phyloP scores from a whole-genome alignment of 2,888 invertebrate species.

The Fabriciana adippe region DNA sequence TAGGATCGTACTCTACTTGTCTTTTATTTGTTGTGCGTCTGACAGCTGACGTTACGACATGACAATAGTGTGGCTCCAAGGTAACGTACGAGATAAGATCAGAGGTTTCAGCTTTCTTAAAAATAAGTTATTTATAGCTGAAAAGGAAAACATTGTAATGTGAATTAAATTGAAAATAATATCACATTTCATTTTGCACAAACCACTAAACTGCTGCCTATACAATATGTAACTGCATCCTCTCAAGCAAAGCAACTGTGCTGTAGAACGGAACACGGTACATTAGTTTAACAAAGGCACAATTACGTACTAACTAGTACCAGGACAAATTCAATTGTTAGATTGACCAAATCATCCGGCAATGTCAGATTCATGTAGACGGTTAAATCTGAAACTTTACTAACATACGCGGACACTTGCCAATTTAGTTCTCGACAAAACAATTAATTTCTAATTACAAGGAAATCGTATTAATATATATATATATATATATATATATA shows the following conservation, averaged over 20 bases:
- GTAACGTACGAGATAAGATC: slow-evolving; percentile 35
- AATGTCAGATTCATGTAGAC: slow-evolving; percentile 39
- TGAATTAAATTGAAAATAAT: slow-evolving; percentile 8
- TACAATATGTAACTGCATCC: not conserved
- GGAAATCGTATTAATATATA: no score
- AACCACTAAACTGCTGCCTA: not conserved
- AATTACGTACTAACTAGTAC: slow-evolving; percentile 22
- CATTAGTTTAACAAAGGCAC: slow-evolving; percentile 18
- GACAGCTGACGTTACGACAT: slow-evolving; percentile 35
- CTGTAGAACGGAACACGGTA: not conserved
- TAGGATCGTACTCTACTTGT: slow-evolving; percentile 24
- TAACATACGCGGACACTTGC: slow-evolving; percentile 33
- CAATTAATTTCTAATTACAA: slow-evolving; percentile 28
- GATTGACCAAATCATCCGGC: slow-evolving; percentile 31
- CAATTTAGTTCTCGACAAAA: slow-evolving; percentile 31
- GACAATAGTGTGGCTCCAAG: slow-evolving; percentile 33
- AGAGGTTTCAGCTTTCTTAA: slow-evolving; percentile 33
- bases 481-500: no score
- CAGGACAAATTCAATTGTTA: slow-evolving; percentile 26
- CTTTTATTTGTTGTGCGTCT: slow-evolving; percentile 20
- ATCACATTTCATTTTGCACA: no score
- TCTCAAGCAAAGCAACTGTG: not conserved
- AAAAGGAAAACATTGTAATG: slow-evolving; percentile 19
- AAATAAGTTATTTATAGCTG: slow-evolving; percentile 22
- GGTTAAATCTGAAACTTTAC: slow-evolving; percentile 25